A percentile compares a stretch with the other conserved stretches of the same genome.
Evolutionary conservation across 2,797 vertebrate species (phyloP).

Genomic region (Myripristis murdjan): DNA sequence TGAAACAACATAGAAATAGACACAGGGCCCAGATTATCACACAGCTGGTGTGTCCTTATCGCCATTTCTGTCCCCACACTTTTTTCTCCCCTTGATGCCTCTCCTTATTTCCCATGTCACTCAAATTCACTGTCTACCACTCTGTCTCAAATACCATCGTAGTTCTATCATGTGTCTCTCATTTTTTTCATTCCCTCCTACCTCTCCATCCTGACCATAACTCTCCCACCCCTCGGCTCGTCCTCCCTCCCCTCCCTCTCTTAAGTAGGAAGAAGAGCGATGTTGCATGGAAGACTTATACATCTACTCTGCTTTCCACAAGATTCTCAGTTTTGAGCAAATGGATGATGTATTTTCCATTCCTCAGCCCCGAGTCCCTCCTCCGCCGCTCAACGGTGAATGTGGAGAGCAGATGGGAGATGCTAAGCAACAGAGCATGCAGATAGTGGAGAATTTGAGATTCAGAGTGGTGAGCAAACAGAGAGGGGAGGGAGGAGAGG

Average conservation of each 20-base stretch:
- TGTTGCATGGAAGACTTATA: background rate
- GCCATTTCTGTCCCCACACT: conserved; percentile 36
- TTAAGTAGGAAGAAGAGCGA: background rate
- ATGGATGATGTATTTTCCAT: conserved; percentile 54
- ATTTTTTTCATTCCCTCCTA: background rate
- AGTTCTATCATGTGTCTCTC: background rate
- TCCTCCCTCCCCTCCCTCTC: background rate
- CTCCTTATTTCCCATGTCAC: conserved; percentile 12
- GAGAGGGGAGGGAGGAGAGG: too few relatives aligned
- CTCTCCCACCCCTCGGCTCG: background rate
- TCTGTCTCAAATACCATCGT: conserved; percentile 1
- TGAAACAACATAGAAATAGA: conserved; percentile 49
- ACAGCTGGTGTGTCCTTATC: conserved; percentile 61
- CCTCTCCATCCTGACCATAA: conserved; percentile 26
- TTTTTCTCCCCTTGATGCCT: conserved; percentile 24
- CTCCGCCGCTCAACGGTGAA: conserved; percentile 60
- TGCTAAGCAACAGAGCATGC: conserved; percentile 40
- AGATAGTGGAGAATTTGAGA: conserved; percentile 54
- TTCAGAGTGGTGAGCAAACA: conserved; percentile 39
- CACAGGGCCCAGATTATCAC: conserved; percentile 63
- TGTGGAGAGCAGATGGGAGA: conserved; percentile 62
- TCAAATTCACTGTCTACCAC: conserved; percentile 2
- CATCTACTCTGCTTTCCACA: conserved; percentile 50
- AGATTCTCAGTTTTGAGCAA: conserved; percentile 50
- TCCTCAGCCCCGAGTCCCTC: conserved; percentile 40